Evolutionary conservation across 2,888 invertebrate genomes (phyloP).

Genomic region (Serripes groenlandicus): DNA sequence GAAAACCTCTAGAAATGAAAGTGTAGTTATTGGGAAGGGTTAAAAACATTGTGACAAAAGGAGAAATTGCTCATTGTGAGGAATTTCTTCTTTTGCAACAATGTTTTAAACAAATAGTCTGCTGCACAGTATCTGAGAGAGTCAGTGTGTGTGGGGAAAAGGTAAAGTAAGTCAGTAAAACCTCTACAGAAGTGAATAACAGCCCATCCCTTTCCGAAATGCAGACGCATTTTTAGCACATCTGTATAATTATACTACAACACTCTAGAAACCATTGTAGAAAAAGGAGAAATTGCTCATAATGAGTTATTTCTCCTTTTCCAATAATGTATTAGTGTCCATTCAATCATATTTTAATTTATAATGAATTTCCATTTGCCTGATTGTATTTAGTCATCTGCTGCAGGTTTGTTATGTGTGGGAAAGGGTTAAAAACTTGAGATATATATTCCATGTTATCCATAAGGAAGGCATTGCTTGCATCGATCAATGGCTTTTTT

Average conservation of each 20-base stretch:
- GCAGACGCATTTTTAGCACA: too few relatives aligned
- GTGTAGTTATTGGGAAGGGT: background rate
- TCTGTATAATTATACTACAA: too few relatives aligned
- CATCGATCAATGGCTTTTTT: too few relatives aligned
- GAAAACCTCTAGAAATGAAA: too few relatives aligned
- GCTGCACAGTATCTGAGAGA: background rate
- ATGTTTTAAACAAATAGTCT: background rate
- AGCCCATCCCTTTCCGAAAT: background rate
- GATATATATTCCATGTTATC: too few relatives aligned
- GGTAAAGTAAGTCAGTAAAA: background rate
- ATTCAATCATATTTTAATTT: too few relatives aligned
- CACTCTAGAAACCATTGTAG: background rate
- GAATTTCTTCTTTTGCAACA: background rate
- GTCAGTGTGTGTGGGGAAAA: background rate
- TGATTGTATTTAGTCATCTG: too few relatives aligned
- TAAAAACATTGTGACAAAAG: background rate
- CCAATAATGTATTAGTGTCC: background rate
- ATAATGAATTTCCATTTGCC: too few relatives aligned
- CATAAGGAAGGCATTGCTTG: too few relatives aligned
- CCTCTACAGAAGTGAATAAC: background rate
- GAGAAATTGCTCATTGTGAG: background rate
- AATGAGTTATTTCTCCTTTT: background rate
- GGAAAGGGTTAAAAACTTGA: too few relatives aligned
- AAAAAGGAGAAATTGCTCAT: background rate
- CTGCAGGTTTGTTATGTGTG: too few relatives aligned